A percentile compares a stretch with the other conserved stretches of the same genome.
These are phyloP conservation scores for Lordiphosa andalusiaca DNA, from an alignment of 2,888 invertebrate species.

Conservation along the genomic window DNA sequence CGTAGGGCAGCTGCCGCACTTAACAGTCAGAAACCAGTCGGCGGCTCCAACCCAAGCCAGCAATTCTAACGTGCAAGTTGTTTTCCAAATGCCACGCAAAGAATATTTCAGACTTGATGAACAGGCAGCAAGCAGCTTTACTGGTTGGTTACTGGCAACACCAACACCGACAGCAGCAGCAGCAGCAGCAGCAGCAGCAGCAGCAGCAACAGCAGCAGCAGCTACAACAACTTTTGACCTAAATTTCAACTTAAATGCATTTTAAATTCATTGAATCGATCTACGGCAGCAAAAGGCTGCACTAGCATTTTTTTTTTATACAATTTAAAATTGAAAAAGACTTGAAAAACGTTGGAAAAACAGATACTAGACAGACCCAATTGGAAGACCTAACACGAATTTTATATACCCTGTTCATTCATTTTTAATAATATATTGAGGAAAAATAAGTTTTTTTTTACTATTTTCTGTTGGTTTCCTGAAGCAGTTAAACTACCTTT, in stretches of 20 bases:
- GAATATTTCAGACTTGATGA: conserved; percentile 66
- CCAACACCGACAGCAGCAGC: conserved; percentile 1
- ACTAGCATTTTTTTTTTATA: conserved; percentile 38
- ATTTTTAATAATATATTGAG: too few relatives aligned
- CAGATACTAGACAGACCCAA: conserved; percentile 9
- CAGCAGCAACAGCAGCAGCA: conserved; percentile 5
- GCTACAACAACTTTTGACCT: conserved; percentile 32
- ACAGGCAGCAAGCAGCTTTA: conserved; percentile 29
- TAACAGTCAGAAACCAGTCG: conserved; percentile 47
- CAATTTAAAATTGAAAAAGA: conserved; percentile 60
- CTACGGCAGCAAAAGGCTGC: conserved; percentile 22
- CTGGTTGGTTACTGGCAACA: conserved; percentile 10
- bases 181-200: conserved; percentile 5
- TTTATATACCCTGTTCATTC: background rate
- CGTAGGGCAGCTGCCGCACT: conserved; percentile 53
- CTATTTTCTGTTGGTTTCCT: too few relatives aligned
- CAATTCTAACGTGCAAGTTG: conserved; percentile 63
- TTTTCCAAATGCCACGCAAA: conserved; percentile 67
- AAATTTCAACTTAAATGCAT: conserved; percentile 40
- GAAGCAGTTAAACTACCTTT: too few relatives aligned
- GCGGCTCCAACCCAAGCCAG: conserved; percentile 32
- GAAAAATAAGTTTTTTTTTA: too few relatives aligned
- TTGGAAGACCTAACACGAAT: conserved; percentile 6
- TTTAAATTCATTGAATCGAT: conserved; percentile 68
- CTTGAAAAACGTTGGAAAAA: conserved; percentile 10